Percentiles rank a stretch among this genome's conserved stretches.
phyloP scores from a whole-genome alignment of 2,113 vertebrate species.

The Bothrops jararaca region DNA sequence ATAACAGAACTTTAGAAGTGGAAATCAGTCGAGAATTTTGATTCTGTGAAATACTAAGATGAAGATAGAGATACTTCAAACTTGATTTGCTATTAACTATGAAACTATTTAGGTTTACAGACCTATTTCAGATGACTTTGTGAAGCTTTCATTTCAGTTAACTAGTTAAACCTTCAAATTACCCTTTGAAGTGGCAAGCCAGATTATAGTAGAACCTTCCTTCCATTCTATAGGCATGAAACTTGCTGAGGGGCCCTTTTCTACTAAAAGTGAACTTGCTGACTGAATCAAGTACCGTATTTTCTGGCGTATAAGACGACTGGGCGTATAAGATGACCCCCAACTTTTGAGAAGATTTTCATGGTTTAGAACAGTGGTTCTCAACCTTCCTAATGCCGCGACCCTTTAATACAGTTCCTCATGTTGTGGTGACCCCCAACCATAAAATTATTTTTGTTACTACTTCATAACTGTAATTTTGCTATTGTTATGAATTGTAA shows the following conservation, averaged over 20 bases:
- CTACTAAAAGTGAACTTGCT: neutral
- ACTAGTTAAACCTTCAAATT: neutral
- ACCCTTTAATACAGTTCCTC: too few relatives aligned
- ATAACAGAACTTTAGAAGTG: neutral
- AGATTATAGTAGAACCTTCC: neutral
- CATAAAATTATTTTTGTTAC: too few relatives aligned
- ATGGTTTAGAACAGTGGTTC: too few relatives aligned
- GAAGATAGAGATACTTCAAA: neutral
- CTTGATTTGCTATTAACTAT: neutral
- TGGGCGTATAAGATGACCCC: too few relatives aligned
- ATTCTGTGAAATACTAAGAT: neutral
- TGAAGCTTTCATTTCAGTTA: neutral
- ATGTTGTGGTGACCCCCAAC: too few relatives aligned
- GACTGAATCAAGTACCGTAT: neutral
- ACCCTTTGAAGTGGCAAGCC: neutral
- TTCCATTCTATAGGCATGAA: neutral
- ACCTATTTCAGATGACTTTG: neutral
- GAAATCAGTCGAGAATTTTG: conserved; percentile 6
- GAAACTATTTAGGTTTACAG: neutral
- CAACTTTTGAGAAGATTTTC: too few relatives aligned
- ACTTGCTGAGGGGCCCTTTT: neutral
- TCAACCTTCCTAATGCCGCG: too few relatives aligned
- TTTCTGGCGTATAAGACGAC: too few relatives aligned
- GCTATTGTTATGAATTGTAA: too few relatives aligned
- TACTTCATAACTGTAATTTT: too few relatives aligned